Conservation (phyloP, 2,888 invertebrate genomes). For the Caenorhabditis angaria region DNA sequence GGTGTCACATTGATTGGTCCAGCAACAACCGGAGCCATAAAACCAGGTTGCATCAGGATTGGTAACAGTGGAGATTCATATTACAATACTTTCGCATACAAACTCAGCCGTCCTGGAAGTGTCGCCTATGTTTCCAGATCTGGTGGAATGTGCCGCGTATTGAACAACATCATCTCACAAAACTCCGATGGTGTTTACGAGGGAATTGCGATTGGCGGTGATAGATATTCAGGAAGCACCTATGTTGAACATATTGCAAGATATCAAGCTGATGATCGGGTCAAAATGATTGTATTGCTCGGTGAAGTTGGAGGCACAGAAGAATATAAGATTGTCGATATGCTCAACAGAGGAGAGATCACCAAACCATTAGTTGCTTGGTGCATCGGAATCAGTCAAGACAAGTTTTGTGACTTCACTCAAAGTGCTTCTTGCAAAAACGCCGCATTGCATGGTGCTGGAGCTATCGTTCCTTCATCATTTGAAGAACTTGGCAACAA, state of each 20-base stretch:
- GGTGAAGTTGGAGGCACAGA: conserved; percentile 98
- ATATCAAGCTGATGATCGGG: conserved; percentile 78
- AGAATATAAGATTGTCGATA: conserved; percentile 93
- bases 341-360: conserved; percentile 81
- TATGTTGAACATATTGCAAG: conserved; percentile 96
- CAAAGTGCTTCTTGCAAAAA: no score
- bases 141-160: conserved; percentile 98
- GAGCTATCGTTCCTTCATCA: no score
- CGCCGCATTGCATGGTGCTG: no score
- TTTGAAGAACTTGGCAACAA: no score
- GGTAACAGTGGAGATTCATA: conserved; percentile 98
- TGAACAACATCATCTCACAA: conserved; percentile 96
- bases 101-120: conserved; percentile 92
- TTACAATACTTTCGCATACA: conserved; percentile 96
- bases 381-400: no score
- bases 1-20: conserved; percentile 86
- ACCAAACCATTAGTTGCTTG: conserved; percentile 95
- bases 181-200: conserved; percentile 82
- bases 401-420: no score
- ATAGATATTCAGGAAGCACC: conserved; percentile 93
- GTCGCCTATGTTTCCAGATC: conserved; percentile 98
- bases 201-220: conserved; percentile 97
- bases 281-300: conserved; percentile 92
- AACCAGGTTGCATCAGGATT: conserved; percentile 98
- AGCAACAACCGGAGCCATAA: conserved; percentile 86